Percentiles rank a stretch among this genome's conserved stretches.
These are phyloP conservation scores for Aphaenogaster ashmeadi DNA, from an alignment of 1,140 invertebrate species.

Conservation along the genomic window DNA sequence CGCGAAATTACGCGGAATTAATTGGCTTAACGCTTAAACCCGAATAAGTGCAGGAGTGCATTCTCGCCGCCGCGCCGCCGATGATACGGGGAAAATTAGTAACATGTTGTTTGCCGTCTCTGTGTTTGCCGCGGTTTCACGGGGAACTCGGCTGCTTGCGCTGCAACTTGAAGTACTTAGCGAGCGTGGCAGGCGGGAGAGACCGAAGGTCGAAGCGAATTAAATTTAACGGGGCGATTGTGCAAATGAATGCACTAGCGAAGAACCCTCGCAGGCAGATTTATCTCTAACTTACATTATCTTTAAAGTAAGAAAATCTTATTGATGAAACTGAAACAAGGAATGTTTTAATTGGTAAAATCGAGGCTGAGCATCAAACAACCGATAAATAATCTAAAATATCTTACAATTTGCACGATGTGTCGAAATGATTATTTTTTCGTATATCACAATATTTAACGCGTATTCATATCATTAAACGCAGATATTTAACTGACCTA, in stretches of 20 bases:
- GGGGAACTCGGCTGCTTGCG: conserved; percentile 29
- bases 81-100: conserved; percentile 41
- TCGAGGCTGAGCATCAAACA: not conserved
- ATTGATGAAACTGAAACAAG: not conserved
- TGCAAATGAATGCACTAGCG: conserved; percentile 17
- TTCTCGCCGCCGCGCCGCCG: not conserved
- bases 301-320: not conserved
- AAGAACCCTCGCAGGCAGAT: not conserved
- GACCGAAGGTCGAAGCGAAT: conserved; percentile 47
- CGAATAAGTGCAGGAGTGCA: not conserved
- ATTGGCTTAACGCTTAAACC: conserved; percentile 46
- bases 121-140: conserved; percentile 43
- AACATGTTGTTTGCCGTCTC: conserved; percentile 41
- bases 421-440: not conserved
- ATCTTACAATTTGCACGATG: too few species aligned
- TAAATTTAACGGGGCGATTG: conserved; percentile 58
- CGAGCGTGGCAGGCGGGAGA: conserved; percentile 1
- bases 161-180: conserved; percentile 41
- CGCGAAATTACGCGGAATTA: conserved; percentile 40
- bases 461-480: not conserved
- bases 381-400: not conserved
- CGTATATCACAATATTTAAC: not conserved
- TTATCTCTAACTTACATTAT: conserved; percentile 4
- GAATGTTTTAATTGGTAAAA: not conserved
- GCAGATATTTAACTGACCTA: not conserved